Evolutionary conservation across 2,113 vertebrate genomes (phyloP), one percentile per base, ranked within the genome.

Genomic region (Caloenas nicobarica): DNA sequence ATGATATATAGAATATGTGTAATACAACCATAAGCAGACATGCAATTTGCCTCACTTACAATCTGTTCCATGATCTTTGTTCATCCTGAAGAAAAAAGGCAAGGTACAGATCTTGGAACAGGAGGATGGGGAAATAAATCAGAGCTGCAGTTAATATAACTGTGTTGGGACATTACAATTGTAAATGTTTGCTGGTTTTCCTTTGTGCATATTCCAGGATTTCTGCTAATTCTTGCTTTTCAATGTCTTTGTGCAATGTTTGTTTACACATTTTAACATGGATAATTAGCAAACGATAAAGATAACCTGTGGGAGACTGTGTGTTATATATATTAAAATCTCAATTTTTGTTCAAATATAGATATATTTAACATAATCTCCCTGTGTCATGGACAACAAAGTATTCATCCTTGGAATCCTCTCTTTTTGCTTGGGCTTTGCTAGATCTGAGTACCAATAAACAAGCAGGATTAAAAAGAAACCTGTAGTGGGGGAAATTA

Each of bases 21-120:
- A 96, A 96, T 92, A 97, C 93, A 97, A 96, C 92, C 95, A 87
- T 97, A 97, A 97, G 97, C 94, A 97, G 95, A 95, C 92, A 97
- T 50, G 86, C 86, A 97, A 96, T 98, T 97, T 97, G 91, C 95
- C 92, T 97, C 95, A 89, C 93, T 97, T 97, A 91, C 95, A 98
- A 97, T 98, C 97, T 98, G 96, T 96, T 98, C 91, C 93, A 42
- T 96, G 96, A 98, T 98, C 97, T 98, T 98, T 97, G 97, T 96
- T 98, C 96, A 78, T 95, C 65, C 73, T 77, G 91, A 93, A 96
- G 79, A 88, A 97, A 95, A 97, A 96, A 96, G 92, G 86, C 78
- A 91, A 95, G 66, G 73, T 93, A 70, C 34, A 88, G 81, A 76
- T 68, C 93, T 97, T 94, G 92, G 88, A 97, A 95, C 76, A 89